A percentile compares a stretch with the other conserved stretches of the same genome.
Conservation (phyloP, 2,113 vertebrate species). For the Zootoca vivipara region DNA sequence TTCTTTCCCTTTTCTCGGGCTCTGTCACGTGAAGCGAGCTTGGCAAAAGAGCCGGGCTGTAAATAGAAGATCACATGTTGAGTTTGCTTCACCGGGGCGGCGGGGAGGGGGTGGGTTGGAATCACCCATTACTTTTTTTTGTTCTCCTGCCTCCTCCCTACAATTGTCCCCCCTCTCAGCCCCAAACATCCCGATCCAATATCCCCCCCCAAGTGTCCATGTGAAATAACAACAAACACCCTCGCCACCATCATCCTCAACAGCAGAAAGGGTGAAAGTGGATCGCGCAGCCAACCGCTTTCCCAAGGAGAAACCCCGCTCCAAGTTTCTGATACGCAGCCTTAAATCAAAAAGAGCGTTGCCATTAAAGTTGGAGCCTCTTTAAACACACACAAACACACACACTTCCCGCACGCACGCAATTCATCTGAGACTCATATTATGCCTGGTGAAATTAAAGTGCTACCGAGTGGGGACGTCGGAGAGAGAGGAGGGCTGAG, state of each 20-base stretch:
- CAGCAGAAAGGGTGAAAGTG: background rate
- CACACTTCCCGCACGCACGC: conserved; percentile 24
- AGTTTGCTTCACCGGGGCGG: conserved; percentile 73
- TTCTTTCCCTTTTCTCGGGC: conserved; percentile 82
- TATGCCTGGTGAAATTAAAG: conserved; percentile 38
- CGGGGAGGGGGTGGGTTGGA: conserved; percentile 52
- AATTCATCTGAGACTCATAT: conserved; percentile 57
- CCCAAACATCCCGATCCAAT: background rate
- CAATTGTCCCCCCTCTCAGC: conserved; percentile 15
- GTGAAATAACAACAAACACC: background rate
- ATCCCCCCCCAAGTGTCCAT: background rate
- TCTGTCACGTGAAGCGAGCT: conserved; percentile 87
- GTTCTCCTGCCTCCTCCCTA: conserved; percentile 42
- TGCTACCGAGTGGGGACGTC: background rate
- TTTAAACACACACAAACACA: conserved; percentile 14
- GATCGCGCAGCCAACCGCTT: background rate
- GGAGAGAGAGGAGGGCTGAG: background rate
- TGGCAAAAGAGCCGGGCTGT: conserved; percentile 81
- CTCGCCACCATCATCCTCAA: background rate
- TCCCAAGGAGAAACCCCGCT: conserved; percentile 27
- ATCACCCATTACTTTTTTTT: conserved; percentile 52
- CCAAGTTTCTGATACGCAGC: conserved; percentile 78
- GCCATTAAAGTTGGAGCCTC: conserved; percentile 78
- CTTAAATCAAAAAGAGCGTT: conserved; percentile 70
- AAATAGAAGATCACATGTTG: conserved; percentile 90